Conservation (phyloP, 2,113 vertebrate genomes). For the Tenebrosternarchus preto region DNA sequence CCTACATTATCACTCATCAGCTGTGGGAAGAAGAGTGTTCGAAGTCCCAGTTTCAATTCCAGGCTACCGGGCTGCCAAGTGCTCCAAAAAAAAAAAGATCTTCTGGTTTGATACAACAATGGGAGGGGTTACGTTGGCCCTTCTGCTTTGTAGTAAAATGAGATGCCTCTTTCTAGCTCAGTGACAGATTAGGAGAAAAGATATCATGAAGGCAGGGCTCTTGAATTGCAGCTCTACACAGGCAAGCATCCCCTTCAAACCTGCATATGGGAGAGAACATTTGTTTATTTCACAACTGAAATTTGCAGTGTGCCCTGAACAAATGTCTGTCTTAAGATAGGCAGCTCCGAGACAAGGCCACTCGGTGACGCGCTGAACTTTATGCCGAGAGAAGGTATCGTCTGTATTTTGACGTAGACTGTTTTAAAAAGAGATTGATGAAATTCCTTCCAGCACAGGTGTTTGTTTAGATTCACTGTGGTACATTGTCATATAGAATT, state of each 20-base stretch:
- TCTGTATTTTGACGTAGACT: neutral
- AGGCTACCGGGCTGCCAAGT: neutral
- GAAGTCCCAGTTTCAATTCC: neutral
- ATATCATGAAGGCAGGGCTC: neutral
- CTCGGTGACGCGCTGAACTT: neutral
- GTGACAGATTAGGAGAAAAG: neutral
- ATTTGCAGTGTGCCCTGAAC: neutral
- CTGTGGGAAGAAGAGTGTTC: neutral
- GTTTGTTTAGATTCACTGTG: neutral
- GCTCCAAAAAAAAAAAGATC: neutral
- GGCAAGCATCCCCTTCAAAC: neutral
- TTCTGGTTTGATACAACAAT: conserved; percentile 1
- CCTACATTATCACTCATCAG: neutral
- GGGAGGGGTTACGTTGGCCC: neutral
- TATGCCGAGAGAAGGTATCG: neutral
- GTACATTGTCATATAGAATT: neutral
- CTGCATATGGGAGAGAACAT: neutral
- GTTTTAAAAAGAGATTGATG: neutral
- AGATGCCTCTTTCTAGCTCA: neutral
- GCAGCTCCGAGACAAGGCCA: neutral
- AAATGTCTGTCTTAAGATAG: neutral
- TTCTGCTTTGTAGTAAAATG: neutral
- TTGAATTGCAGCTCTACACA: neutral
- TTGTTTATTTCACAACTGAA: neutral
- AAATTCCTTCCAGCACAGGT: neutral